Evolutionary conservation across 2,113 vertebrate genomes (phyloP), one percentile per base, ranked within the genome.

Genomic region (Chlorodrepanis virens): DNA sequence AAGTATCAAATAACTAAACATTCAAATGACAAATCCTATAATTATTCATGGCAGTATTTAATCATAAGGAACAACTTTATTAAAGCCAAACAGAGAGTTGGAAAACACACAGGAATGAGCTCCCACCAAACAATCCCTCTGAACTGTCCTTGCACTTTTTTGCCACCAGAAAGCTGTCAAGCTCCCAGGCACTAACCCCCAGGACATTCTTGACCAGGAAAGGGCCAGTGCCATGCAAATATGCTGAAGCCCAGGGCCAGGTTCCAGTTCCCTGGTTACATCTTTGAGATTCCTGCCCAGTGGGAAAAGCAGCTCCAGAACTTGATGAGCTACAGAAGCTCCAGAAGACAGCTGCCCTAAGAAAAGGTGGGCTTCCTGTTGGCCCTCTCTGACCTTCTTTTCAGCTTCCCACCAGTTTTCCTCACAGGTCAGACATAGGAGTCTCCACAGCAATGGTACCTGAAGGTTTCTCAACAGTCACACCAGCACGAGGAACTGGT

Each of bases 301-400:
- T n/a, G 17, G 50, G 40, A 89, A 96, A 93, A 75, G 57, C 83
- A 87, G 67, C 49, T 88, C 75, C 57, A 52, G 61, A 70, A 42
- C 28, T 14, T 39, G 35, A 53, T 16, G 39, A 71, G 35, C 49
- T 31, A 50, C 23, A 68, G 70, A 89, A 65, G n/a, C 54, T 42
- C 59, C 54, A 45, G n/a, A 61, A 87, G 25, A 69, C 21, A 82
- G 17, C 54, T 27, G 28, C 11, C 7, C 35, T 35, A 21, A 47
- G 11, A 45, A 70, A 93, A 76, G 27, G 28, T 57, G 13, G 11
- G 17, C 2, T 83, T 87, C 45, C 31, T 47, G 7, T 14, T 53
- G 31, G 29, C 45, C 40, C 9, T 24, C 44, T 85, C 33, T 44
- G 61, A 60, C 33, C 42, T 59, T 44, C 33, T 47, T 40, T 83